phyloP scores from a whole-genome alignment of 2,888 invertebrate genomes.

The Cheilosia vulpina region DNA sequence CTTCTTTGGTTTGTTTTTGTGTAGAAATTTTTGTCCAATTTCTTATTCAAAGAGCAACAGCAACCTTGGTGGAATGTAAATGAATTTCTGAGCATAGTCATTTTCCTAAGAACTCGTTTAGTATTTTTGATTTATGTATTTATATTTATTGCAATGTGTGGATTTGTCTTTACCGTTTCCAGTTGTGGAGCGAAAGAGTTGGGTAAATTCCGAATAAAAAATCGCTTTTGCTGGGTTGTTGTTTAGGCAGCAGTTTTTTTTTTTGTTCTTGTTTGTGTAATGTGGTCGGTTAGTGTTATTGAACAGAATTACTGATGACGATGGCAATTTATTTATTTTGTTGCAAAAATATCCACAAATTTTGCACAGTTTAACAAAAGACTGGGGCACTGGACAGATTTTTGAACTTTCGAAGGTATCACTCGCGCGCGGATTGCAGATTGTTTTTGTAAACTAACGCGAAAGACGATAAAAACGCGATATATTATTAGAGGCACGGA shows the following conservation, averaged over 20 bases:
- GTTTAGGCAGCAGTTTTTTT: slow-evolving; percentile 26
- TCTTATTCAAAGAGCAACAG: slow-evolving; percentile 67
- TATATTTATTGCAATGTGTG: slow-evolving; percentile 56
- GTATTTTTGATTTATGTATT: slow-evolving; percentile 39
- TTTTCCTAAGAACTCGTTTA: slow-evolving; percentile 46
- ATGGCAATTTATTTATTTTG: slow-evolving; percentile 16
- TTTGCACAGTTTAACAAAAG: slow-evolving; percentile 10
- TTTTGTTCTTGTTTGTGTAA: slow-evolving; percentile 1
- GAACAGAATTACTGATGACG: slow-evolving; percentile 23
- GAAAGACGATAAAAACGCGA: slow-evolving; percentile 6
- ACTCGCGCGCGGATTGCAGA: slow-evolving; percentile 5
- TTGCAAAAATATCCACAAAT: slow-evolving; percentile 11
- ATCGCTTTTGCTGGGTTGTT: slow-evolving; percentile 18
- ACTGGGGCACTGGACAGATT: slow-evolving; percentile 1
- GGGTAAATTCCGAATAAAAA: slow-evolving; percentile 52
- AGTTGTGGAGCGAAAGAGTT: slow-evolving; percentile 21
- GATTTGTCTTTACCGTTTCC: slow-evolving; percentile 61
- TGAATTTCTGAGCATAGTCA: slow-evolving; percentile 49
- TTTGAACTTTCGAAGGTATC: slow-evolving; percentile 10
- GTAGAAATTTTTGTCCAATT: slow-evolving; percentile 14
- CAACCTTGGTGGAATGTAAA: slow-evolving; percentile 70
- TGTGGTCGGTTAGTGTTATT: slow-evolving; percentile 13
- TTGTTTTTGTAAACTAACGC: neutral
- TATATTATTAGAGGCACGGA: neutral
- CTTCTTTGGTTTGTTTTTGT: slow-evolving; percentile 29